Evolutionary conservation across 2,797 vertebrate genomes (phyloP).

Genomic region (Craterocephalus amniculus): DNA sequence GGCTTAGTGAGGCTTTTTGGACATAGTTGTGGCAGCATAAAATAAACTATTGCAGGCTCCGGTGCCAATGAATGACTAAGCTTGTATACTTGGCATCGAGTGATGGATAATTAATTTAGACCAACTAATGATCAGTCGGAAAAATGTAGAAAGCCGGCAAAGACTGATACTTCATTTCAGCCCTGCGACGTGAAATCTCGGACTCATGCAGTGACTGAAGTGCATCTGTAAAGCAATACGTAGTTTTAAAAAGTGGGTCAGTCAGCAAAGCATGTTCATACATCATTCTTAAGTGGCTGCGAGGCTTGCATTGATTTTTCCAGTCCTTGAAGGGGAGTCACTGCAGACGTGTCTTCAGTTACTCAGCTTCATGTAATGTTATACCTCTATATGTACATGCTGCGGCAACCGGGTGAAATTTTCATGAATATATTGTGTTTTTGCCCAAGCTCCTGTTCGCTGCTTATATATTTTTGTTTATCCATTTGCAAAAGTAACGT

Average conservation of each 20-base stretch:
- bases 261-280: slow-evolving; percentile 12
- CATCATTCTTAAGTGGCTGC: slow-evolving; percentile 36
- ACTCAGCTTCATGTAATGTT: slow-evolving; percentile 37
- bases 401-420: slow-evolving; percentile 5
- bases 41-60: background rate
- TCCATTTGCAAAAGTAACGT: too few relatives aligned
- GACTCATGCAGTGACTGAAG: background rate
- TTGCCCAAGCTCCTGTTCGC: background rate
- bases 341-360: slow-evolving; percentile 62
- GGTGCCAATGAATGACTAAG: background rate
- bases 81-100: background rate
- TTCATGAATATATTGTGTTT: background rate
- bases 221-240: background rate
- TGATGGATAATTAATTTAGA: background rate
- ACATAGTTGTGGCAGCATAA: background rate
- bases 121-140: background rate
- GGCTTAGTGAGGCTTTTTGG: background rate
- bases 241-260: background rate
- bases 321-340: slow-evolving; percentile 33
- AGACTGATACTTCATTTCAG: background rate
- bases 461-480: too few relatives aligned
- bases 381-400: slow-evolving; percentile 57
- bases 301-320: slow-evolving; percentile 66
- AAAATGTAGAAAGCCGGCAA: background rate
- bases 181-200: background rate